These are phyloP conservation scores for Rhynchonema sp. DNA, from an alignment of 2,888 invertebrate genomes.

Conservation along the genomic window DNA sequence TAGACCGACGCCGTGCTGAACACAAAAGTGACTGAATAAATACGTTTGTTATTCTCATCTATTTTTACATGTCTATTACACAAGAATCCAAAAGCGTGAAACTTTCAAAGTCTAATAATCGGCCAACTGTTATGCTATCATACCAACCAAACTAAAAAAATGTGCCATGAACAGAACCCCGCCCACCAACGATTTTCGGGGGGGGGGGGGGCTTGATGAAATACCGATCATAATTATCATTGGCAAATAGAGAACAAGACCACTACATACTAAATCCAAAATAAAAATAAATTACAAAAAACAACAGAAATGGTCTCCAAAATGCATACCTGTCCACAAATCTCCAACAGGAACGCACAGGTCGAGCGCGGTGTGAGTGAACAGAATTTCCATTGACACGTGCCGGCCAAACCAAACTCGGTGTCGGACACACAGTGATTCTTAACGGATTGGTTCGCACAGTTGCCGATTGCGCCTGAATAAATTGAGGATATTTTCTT, in stretches of 20 bases:
- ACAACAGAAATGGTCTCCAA: background rate
- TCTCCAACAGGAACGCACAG: constrained; percentile 84
- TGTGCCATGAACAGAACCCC: no score
- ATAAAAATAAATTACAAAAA: background rate
- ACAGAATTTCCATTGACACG: constrained; percentile 95
- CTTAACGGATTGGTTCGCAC: constrained; percentile 78
- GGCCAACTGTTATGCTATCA: no score
- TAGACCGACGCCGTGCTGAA: constrained; percentile 65
- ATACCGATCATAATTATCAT: no score
- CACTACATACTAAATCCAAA: background rate
- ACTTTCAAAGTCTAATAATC: no score
- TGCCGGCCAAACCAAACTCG: constrained; percentile 91
- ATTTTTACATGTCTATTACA: no score
- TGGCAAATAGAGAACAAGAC: background rate
- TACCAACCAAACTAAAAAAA: no score
- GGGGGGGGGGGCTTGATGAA: no score
- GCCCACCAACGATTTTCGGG: no score
- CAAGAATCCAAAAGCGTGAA: no score
- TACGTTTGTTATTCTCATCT: no score
- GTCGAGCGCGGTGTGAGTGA: constrained; percentile 77
- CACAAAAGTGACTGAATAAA: no score
- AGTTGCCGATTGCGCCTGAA: constrained; percentile 66
- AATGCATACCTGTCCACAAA: constrained; percentile 49
- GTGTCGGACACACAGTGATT: constrained; percentile 79
- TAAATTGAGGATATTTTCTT: background rate